Evolutionary conservation across 2,888 invertebrate genomes (phyloP), one percentile per base, ranked within the genome.

Genomic region (Chymomyza fuscimana): DNA sequence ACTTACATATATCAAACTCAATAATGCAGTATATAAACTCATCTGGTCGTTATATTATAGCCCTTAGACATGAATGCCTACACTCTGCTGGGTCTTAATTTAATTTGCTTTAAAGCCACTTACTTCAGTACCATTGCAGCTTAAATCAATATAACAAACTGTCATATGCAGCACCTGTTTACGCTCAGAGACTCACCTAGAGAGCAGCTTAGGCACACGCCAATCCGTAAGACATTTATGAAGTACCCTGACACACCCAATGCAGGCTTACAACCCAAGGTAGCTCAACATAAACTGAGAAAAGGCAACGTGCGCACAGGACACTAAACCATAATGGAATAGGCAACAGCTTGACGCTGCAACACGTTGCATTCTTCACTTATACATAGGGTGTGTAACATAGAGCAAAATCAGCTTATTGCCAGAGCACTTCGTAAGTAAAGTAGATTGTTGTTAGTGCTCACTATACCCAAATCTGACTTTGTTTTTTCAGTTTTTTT

Each of bases 141-240:
- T 60, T 69, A 63, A 74, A 64, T 68, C 70, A 67, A 68, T 58
- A 67, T 58, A 64, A 60, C 52, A 63, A 62, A 50, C 61, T n/a
- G 19, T 69, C 54, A 61, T 56, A 29, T 46, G 19, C 36, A 16
- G 15, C 58, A 46, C 36, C 32, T 32, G 32, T 7, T 32, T 32
- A 32, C 32, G 1, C 9, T 56, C n/a, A 25, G 32, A 16, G 46
- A 40, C 66, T 52, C 63, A 52, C 69, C 22, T 5, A 50, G 22
- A 60, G 46, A 60, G 60, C 40, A 25, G n/a, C 19, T 22, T 46
- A 50, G 40, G 46, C 51, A 61, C 25, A 25, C n/a, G 12, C 36
- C 32, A 61, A 64, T 72, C 63, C 60, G 51, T 32, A 40, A 67
- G 70, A 75, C 82, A 73, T 74, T 83, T 77, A 83, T 81, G 77